phyloP scores from a whole-genome alignment of 2,113 vertebrate genomes.

The Silurus meridionalis region DNA sequence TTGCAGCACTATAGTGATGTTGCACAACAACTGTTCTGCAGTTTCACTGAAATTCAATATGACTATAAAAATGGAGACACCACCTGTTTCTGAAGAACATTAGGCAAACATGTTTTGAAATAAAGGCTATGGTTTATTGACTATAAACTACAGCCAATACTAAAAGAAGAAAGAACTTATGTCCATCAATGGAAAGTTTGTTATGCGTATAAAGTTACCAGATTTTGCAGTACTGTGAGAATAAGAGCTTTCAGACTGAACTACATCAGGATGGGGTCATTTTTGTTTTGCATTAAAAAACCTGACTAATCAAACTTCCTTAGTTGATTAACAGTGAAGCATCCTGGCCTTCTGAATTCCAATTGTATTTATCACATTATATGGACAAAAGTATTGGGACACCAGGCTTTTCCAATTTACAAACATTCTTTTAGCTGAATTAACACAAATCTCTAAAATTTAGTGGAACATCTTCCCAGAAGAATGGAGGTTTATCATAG shows the following conservation, averaged over 20 bases:
- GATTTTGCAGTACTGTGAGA: not conserved
- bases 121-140: not conserved
- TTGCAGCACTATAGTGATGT: not conserved
- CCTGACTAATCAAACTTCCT: not conserved
- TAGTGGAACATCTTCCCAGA: too few relatives aligned
- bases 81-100: not conserved
- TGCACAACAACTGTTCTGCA: not conserved
- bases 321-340: not conserved
- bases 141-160: not conserved
- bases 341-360: too few relatives aligned
- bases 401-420: too few relatives aligned
- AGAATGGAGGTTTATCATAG: too few relatives aligned
- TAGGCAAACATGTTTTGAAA: not conserved
- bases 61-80: not conserved
- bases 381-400: too few relatives aligned
- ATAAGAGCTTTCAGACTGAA: not conserved
- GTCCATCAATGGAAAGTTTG: not conserved
- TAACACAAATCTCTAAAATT: too few relatives aligned
- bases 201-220: not conserved
- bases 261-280: not conserved
- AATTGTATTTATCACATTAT: too few relatives aligned
- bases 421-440: too few relatives aligned
- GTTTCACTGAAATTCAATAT: constrained; percentile 3
- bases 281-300: not conserved
- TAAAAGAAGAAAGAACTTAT: not conserved